Conservation (phyloP, 2,113 vertebrate genomes). For the Aramus guarauna region DNA sequence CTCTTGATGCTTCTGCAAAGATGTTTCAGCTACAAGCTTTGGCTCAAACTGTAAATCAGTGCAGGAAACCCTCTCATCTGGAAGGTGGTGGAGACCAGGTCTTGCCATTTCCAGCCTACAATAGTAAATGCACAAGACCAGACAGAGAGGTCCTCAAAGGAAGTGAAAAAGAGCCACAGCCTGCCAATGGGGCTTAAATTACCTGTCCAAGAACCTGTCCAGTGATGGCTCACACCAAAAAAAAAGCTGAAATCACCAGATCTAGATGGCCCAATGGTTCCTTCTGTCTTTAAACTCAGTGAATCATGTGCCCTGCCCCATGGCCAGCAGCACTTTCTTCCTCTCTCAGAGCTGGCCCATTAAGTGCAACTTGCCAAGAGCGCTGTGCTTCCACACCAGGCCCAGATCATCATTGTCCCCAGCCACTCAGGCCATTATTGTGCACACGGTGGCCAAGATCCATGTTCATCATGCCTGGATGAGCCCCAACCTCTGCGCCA, state of each 20-base stretch:
- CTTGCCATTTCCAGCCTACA: neutral
- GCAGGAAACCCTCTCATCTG: neutral
- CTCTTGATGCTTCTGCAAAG: neutral
- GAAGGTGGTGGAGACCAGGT: neutral
- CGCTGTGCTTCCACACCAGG: accelerated
- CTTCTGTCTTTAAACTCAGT: neutral
- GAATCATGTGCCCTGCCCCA: neutral
- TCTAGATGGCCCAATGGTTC: neutral
- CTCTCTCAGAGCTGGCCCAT: neutral
- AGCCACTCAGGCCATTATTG: neutral
- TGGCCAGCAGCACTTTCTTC: neutral
- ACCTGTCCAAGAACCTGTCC: neutral
- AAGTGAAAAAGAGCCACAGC: neutral
- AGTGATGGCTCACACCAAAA: neutral
- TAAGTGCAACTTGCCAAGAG: neutral
- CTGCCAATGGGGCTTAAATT: neutral
- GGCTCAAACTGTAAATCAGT: neutral
- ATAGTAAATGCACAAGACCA: neutral
- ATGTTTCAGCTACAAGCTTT: neutral
- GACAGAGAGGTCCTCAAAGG: neutral
- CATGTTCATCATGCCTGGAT: neutral
- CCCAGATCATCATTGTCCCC: neutral
- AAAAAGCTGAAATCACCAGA: neutral
- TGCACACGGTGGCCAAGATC: neutral
- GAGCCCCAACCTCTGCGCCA: neutral